Evolutionary conservation across 2,888 invertebrate species (phyloP).

Genomic region (Aspidiotus destructor): DNA sequence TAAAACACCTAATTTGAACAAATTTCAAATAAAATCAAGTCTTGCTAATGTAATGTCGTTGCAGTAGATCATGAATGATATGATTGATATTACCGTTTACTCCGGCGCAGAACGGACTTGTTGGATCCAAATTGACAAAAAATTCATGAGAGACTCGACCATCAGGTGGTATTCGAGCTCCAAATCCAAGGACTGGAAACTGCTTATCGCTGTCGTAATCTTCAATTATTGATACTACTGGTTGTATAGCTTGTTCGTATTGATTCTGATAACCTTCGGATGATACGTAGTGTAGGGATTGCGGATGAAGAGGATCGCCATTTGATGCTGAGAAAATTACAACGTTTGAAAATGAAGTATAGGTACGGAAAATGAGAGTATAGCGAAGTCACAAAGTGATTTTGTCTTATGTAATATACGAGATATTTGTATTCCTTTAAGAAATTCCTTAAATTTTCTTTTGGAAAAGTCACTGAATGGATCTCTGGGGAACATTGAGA

Average conservation of each 20-base stretch:
- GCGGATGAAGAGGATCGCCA: conserved; percentile 42
- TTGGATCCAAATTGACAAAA: conserved; percentile 45
- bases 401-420: too few species aligned
- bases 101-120: conserved; percentile 46
- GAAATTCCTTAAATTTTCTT: too few species aligned
- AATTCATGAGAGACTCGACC: conserved; percentile 42
- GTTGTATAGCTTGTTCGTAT: conserved; percentile 41
- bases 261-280: conserved; percentile 37
- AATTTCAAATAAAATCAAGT: neutral
- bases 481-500: too few species aligned
- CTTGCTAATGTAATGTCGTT: neutral
- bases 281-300: conserved; percentile 44
- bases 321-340: conserved; percentile 41
- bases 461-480: too few species aligned
- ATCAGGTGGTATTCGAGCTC: conserved; percentile 42
- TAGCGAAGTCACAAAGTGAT: too few species aligned
- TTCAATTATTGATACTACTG: conserved; percentile 44
- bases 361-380: too few species aligned
- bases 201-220: conserved; percentile 47
- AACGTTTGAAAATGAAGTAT: conserved; percentile 37
- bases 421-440: too few species aligned
- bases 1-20: conserved; percentile 43
- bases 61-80: too few species aligned
- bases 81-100: conserved; percentile 39
- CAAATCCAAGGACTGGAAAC: conserved; percentile 45